These are phyloP conservation scores for Daubentonia madagascariensis DNA, from an alignment of 2,113 vertebrate species.

Conservation along the genomic window DNA sequence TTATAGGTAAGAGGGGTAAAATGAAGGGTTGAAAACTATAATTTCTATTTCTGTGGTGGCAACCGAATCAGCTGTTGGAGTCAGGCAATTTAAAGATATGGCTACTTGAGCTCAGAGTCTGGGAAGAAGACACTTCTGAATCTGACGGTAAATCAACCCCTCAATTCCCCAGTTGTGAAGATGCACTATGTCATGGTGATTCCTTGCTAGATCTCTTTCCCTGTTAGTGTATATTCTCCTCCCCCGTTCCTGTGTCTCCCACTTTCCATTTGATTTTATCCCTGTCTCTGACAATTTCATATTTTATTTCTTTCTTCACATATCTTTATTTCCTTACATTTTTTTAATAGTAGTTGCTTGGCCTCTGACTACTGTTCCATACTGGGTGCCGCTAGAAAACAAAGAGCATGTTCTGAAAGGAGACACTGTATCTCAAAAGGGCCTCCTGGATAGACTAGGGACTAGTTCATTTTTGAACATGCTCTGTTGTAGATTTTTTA, in stretches of 20 bases:
- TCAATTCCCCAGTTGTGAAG: constrained; percentile 48
- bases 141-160: neutral
- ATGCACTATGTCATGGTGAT: constrained; percentile 59
- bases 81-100: constrained; percentile 75
- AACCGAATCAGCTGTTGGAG: constrained; percentile 73
- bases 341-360: constrained; percentile 70
- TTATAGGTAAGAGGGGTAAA: constrained; percentile 85
- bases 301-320: constrained; percentile 45
- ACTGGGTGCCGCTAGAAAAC: constrained; percentile 79
- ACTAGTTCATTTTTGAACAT: neutral
- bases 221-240: constrained; percentile 48
- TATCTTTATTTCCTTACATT: neutral
- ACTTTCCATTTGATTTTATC: constrained; percentile 20
- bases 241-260: constrained; percentile 59
- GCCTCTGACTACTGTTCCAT: constrained; percentile 77
- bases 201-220: constrained; percentile 57
- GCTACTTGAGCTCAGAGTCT: constrained; percentile 36
- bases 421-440: constrained; percentile 81
- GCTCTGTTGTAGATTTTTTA: neutral
- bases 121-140: constrained; percentile 49
- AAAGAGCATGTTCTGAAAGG: constrained; percentile 63
- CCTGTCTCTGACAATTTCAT: constrained; percentile 21
- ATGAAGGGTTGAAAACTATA: constrained; percentile 80
- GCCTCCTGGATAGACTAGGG: neutral
- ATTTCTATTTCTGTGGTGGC: constrained; percentile 83